Conservation (phyloP, 2,113 vertebrate genomes). For the Hippocampus mohnikei region DNA sequence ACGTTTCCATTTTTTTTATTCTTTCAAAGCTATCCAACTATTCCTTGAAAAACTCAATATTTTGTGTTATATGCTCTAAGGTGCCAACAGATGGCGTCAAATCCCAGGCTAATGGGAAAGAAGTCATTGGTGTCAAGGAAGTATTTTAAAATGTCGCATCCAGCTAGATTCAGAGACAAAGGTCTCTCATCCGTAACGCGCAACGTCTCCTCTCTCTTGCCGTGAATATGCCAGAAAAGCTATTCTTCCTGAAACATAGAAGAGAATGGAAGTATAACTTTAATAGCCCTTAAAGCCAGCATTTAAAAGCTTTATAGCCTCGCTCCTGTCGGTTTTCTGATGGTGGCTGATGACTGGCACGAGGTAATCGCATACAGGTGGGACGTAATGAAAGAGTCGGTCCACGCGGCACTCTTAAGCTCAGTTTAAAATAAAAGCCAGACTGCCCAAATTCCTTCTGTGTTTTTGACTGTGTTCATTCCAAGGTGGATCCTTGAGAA, state of each 20-base stretch:
- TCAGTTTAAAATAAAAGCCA: conserved; percentile 48
- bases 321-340: conserved; percentile 21
- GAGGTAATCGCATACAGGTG: conserved; percentile 46
- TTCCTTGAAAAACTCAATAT: not conserved
- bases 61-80: not conserved
- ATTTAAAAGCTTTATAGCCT: conserved; percentile 32
- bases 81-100: not conserved
- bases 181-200: too few species aligned
- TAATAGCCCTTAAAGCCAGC: conserved; percentile 10
- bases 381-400: conserved; percentile 29
- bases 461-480: conserved; percentile 30
- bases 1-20: not conserved
- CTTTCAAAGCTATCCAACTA: too few species aligned
- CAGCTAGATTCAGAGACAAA: too few species aligned
- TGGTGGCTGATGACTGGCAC: conserved; percentile 25
- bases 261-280: not conserved
- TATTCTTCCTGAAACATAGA: too few species aligned
- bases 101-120: not conserved
- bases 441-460: conserved; percentile 35
- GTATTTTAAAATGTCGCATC: not conserved
- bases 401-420: conserved; percentile 26
- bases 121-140: not conserved
- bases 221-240: too few species aligned
- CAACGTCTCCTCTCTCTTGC: too few species aligned
- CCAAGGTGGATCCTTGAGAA: conserved; percentile 27